Evolutionary conservation across 2,888 invertebrate species (phyloP), one percentile per base, ranked within the genome.

Genomic region (Amblyteles armatorius): DNA sequence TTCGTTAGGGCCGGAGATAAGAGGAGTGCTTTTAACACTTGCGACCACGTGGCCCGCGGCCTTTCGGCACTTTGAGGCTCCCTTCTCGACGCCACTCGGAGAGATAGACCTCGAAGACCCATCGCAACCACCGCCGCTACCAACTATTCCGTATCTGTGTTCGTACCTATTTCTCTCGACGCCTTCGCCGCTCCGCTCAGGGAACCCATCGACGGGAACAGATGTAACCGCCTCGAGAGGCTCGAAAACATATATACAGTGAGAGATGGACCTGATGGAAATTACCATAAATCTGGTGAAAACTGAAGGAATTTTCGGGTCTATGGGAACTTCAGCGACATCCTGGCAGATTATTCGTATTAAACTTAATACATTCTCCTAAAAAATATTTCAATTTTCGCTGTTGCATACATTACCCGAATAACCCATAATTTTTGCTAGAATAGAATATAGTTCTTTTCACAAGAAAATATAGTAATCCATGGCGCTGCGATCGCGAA

Each of bases 1-100:
- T 85, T 85, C 85, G 85, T 85, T 85, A 85, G 82, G 60, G 57
- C 76, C 85, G 82, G 79, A 85, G 85, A 85, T 85, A 85, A 85
- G 85, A 74, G 26, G 71, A 79, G 84, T 79, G 85, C 76, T 79
- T 85, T 85, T 85, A 82, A 85, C 85, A 85, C 85, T 85, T 82
- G 85, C 82, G 82, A 85, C 85, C 85, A 82, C 82, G 82, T 82
- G 85, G 82, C 65, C 50, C 40, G 33, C 19, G 44, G 60, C 57
- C 79, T 85, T 85, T 85, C 85, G 85, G 82, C 85, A 82, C 85
- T 82, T 85, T 82, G 79, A 82, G 52, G 26, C 60, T 60, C 67
- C 68, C 52, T 77, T 52, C 52, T 50, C 80, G 80, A 77, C 67
- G 82, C 82, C 82, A 85, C 85, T 85, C 77, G 72, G 77, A 26